Base-by-base conservation (phyloP, 2,797 vertebrate species). In the Catharus ustulatus region DNA sequence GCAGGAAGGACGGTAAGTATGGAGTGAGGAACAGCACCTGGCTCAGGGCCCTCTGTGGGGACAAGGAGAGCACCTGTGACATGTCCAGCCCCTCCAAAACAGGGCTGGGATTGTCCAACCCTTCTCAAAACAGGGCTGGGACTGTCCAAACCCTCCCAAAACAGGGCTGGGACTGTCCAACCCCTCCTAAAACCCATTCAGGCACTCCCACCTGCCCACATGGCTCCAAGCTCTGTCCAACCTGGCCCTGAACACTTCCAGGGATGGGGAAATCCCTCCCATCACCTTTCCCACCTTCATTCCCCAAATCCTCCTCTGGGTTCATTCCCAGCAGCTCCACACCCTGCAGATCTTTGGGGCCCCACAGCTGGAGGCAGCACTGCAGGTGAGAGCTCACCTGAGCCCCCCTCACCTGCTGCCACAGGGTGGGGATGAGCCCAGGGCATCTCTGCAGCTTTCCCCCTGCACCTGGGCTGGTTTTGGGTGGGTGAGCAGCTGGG, bases 11-110 rank as follows among this genome's bases (percentile, higher is more conserved):
- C 0, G 99, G 99, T 30, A 99, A 94, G 76, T 96, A 94, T 1
- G 98, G 97, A 0, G 98, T 99, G 74, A 99, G 98, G 94, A 99
- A 99, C 95, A 99, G 97, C 81, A 99, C 96, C 2, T 83, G 97
- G 96, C 99, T 98, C 84, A 99, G 96, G 36, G 94, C 91, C 42
- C n/a, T 54, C 94, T 95, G 74, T 0, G 29, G 18, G 26, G 38
- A 45, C 13, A 23, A 38, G 23, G 34, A 10, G 8, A 9, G 36
- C 45, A 46, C 46, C 22, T 46, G 46, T 4, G 46, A 46, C 46
- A 46, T 21, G 22, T 18, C 42, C 42, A 43, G 17, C 42, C 42
- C 42, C 17, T 43, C 10, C 38, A 38, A 38, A 38, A 38, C 12
- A 38, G 38, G 42, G 15, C 42, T 43, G 42, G 42, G 42, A 16